Conservation (phyloP, 2,113 vertebrate species). For the Phoenicopterus ruber region DNA sequence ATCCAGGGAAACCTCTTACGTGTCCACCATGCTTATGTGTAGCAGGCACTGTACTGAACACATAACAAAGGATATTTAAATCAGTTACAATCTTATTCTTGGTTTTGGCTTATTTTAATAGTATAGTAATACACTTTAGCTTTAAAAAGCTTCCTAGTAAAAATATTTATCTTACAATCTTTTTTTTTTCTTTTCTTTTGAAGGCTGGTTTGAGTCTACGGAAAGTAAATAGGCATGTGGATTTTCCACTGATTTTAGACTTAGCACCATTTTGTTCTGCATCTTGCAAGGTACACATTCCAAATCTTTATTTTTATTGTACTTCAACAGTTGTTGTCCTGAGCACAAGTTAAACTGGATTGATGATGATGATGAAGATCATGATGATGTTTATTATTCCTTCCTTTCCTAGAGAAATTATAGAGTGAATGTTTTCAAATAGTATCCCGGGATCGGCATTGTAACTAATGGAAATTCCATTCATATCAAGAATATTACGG, state of each 20-base stretch:
- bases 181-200: not conserved
- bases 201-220: constrained; percentile 93
- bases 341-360: not conserved
- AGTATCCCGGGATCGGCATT: not conserved
- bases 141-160: not conserved
- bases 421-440: not conserved
- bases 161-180: not conserved
- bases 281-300: constrained; percentile 85
- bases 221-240: constrained; percentile 96
- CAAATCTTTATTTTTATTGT: not conserved
- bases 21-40: not conserved
- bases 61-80: not conserved
- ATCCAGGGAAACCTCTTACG: not conserved
- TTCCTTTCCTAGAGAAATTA: not conserved
- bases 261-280: constrained; percentile 93
- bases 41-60: not conserved
- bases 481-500: not conserved
- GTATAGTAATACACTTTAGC: not conserved
- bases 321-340: not conserved
- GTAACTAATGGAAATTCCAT: not conserved
- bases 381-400: not conserved
- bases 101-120: constrained; percentile 1
- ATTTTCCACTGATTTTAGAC: constrained; percentile 91
- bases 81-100: not conserved
- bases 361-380: not conserved